Base-by-base conservation (phyloP, 2,113 vertebrate species). In the Tyto alba region DNA sequence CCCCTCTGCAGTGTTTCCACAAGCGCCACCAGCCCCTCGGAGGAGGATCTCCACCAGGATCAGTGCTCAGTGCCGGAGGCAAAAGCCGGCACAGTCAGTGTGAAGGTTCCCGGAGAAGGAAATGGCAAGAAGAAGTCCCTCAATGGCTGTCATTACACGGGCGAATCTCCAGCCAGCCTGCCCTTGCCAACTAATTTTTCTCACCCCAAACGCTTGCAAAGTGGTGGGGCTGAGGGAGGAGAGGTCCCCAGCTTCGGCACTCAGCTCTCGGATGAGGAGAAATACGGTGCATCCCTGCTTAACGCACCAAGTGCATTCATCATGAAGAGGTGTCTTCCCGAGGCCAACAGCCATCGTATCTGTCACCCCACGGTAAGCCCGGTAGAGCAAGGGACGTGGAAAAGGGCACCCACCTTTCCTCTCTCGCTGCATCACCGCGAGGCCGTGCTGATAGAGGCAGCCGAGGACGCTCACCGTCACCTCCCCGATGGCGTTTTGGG, bases 231-330 rank as follows among this genome's bases (percentile, higher is more conserved):
- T 0, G 3, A 82, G 25, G 11, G 7, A 8, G 47, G 10, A 75
- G 88, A 84, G 6, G 30, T 34, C 15, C 23, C 81, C 15, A 7
- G 4, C 45, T 85, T 92, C 1, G 2, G 63, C 47, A 41, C 14
- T 25, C 71, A 32, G 56, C 56, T 56, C 25, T 73, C 11, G 0
- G 75, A 45, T n/a, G 92, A 96, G 57, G 63, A 60, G 20, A 60
- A 89, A 32, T 10, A n/a, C 2, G 0, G 14, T 6, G 1, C 13
- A 2, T 48, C 25, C 30, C 38, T 34, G 21, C 59, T 71, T 25
- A 30, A 50, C 0, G 0, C 76, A 3, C 55, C 78, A 0, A 52
- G 22, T 8, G 43, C 78, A 3, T 71, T 55, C 0, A 0, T 76
- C 38, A 13, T 17, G 7, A 79, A 43, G 41, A 73, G 40, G 2